Percentiles rank a stretch among this genome's conserved stretches.
phyloP scores from a whole-genome alignment of 2,797 vertebrate genomes.

The Sandelia bainsii region DNA sequence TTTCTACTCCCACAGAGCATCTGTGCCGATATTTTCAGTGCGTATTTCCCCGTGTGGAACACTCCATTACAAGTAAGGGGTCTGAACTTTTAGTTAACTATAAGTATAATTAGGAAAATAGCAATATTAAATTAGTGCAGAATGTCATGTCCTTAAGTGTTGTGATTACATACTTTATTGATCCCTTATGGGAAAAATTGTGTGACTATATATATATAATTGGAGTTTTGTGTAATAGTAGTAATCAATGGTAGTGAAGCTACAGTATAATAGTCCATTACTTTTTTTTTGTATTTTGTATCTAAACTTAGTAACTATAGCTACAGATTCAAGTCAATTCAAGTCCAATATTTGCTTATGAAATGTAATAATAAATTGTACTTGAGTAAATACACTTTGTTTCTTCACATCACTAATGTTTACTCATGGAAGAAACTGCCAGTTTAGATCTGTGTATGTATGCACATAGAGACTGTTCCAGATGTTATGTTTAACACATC shows the following conservation, averaged over 20 bases:
- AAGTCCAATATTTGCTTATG: neutral
- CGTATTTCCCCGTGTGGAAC: neutral
- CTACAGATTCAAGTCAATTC: no score
- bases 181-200: no score
- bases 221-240: no score
- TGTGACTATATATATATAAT: no score
- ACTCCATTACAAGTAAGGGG: neutral
- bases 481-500: neutral
- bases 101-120: no score
- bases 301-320: no score
- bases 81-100: neutral
- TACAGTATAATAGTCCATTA: no score
- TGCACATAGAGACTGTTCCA: neutral
- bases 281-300: no score
- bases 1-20: neutral
- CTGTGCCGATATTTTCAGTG: neutral
- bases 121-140: no score
- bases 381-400: neutral
- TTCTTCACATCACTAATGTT: neutral
- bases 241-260: no score
- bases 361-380: neutral
- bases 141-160: no score
- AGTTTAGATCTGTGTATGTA: neutral
- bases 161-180: no score
- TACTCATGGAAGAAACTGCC: neutral